Evolutionary conservation across 2,888 invertebrate species (phyloP).

Genomic region (Clunio marinus): DNA sequence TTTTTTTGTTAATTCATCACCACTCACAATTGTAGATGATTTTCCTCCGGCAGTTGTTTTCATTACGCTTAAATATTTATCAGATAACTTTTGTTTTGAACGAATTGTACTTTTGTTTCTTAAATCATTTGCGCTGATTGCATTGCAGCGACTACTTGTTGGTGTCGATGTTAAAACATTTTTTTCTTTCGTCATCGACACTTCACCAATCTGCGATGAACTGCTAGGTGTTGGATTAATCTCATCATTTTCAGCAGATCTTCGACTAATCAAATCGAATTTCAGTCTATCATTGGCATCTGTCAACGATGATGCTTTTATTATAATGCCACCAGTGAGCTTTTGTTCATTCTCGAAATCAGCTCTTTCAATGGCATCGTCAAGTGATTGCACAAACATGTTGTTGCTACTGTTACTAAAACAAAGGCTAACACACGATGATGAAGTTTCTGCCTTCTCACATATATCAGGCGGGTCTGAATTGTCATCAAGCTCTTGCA

Average conservation of each 20-base stretch:
- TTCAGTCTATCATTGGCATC: slow-evolving; percentile 48
- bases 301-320: slow-evolving; percentile 47
- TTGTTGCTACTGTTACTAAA: slow-evolving; percentile 41
- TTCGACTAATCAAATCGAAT: slow-evolving; percentile 43
- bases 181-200: slow-evolving; percentile 43
- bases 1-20: slow-evolving; percentile 15
- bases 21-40: slow-evolving; percentile 4
- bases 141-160: slow-evolving; percentile 49
- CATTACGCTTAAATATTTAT: slow-evolving; percentile 40
- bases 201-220: slow-evolving; percentile 45
- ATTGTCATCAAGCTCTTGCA: slow-evolving; percentile 25
- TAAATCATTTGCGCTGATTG: slow-evolving; percentile 48
- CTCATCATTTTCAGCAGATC: slow-evolving; percentile 34
- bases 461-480: background rate
- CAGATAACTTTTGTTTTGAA: slow-evolving; percentile 49
- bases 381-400: slow-evolving; percentile 50
- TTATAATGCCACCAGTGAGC: slow-evolving; percentile 48
- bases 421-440: slow-evolving; percentile 34
- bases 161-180: slow-evolving; percentile 45
- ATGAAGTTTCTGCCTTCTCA: slow-evolving; percentile 5
- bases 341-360: slow-evolving; percentile 51
- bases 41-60: slow-evolving; percentile 1
- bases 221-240: slow-evolving; percentile 20
- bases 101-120: slow-evolving; percentile 38
- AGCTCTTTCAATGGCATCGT: slow-evolving; percentile 48